These are phyloP conservation scores for Bergia sp. DNA, from an alignment of 92 coral and sea anemone genomes.

Conservation along the genomic window DNA sequence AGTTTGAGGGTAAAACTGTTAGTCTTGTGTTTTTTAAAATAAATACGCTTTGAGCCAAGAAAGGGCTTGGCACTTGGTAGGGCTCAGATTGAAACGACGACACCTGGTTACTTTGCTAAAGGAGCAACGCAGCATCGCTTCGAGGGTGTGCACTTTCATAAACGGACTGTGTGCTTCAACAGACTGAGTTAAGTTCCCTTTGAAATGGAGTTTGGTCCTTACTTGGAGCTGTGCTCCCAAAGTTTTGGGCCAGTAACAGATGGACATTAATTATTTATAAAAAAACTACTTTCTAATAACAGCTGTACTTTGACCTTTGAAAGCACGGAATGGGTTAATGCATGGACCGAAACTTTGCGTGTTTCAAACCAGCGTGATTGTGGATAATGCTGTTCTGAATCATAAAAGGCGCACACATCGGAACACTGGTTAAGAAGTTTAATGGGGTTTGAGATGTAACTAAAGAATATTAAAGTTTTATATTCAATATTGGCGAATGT, in stretches of 20 bases:
- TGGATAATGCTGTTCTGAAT: not conserved
- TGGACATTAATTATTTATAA: not conserved
- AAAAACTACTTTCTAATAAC: not conserved
- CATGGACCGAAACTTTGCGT: not conserved
- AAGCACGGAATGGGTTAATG: too few relatives aligned
- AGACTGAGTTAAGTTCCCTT: not conserved
- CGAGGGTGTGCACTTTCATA: not conserved
- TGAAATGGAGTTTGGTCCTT: not conserved
- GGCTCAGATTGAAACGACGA: not conserved
- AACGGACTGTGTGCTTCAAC: not conserved
- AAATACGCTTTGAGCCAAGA: not conserved
- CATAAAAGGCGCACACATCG: not conserved
- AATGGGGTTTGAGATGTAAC: not conserved
- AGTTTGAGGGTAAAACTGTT: conserved; percentile 7
- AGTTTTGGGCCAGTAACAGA: not conserved
- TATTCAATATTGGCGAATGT: not conserved
- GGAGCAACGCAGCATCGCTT: not conserved
- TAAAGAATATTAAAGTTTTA: not conserved
- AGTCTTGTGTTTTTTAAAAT: not conserved
- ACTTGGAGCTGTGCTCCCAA: not conserved
- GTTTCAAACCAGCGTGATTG: not conserved
- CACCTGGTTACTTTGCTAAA: not conserved
- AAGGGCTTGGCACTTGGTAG: not conserved
- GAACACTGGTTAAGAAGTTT: not conserved
- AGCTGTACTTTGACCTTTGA: not conserved